Base-by-base conservation (phyloP, 2,797 vertebrate species). In the Rhadinocentrus ornatus region DNA sequence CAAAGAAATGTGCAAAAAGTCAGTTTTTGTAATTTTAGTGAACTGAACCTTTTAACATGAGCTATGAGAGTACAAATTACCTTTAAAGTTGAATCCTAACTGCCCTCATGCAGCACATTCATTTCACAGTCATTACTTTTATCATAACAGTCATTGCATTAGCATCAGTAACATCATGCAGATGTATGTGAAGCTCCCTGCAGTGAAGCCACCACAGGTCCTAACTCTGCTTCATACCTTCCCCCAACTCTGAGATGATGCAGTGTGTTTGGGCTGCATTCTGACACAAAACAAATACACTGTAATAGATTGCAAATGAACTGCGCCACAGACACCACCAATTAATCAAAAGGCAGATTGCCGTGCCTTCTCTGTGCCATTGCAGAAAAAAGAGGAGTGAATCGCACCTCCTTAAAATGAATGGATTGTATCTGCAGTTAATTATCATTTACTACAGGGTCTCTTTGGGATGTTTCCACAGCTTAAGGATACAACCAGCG, bases 241-340 rank as follows among this genome's bases (percentile, higher is more conserved):
- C 79, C 81, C 67, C 71, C 75, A 61, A 26, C 83, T 75, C 80
- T 0, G 53, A 76, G 81, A 91, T 93, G 92, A 94, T 92, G 88
- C 89, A 93, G 91, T 83, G 91, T 92, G 89, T 92, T 93, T 90
- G 82, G 87, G 86, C 89, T 86, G 78, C 46, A 62, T 83, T 90
- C 84, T 93, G 93, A 93, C 93, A 93, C 90, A 87, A 92, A 93
- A 88, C 92, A 93, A 93, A 94, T 89, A 93, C 82, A 32, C 52
- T 11, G 86, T 93, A 93, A 94, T 93, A 90, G 91, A 94, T 93
- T 91, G 91, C 90, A 90, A 93, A 93, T 94, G 87, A 94, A 92
- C 90, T 89, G 86, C 80, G 44, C 84, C 75, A 70, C 66, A 64
- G 90, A 93, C 92, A 91, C 80, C 78, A 63, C 60, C 90, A 85